Base-by-base conservation (phyloP, 2,888 invertebrate species). In the Scaeva pyrastri region DNA sequence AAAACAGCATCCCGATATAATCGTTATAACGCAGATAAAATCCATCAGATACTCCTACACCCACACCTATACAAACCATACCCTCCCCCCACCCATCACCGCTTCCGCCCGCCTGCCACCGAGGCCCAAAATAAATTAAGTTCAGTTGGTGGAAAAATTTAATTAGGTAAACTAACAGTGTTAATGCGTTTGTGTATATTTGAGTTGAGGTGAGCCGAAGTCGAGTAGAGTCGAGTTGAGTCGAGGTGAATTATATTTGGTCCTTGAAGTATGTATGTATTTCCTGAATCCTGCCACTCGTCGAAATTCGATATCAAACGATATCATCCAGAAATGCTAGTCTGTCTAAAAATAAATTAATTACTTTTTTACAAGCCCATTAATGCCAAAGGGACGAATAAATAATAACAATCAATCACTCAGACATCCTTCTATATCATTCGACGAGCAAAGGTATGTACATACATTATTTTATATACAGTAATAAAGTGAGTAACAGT, bases 321-420 rank as follows among this genome's bases (percentile, higher is more conserved):
- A 41, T 39, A 43, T 43, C 21, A 14, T 6, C 5, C 2, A 45
- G 14, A 5, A 62, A 21, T 36, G 23, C 43, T 43, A 62, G 43
- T 45, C 45, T 16, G 43, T 43, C 39, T 60, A 41, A 21, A 60
- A 45, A 45, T 26, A 45, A 23, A 64, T 45, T 45, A 60, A 60
- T 60, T 60, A 60, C 60, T 60, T 16, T 62, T 62, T 62, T 62
- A 43, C 41, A 45, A 23, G 14, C 26, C 62, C 41, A 45, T 64
- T 45, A 45, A 64, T 45, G 62, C 62, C 62, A 45, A 62, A 62
- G 23, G 62, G 62, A 62, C 43, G 62, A 43, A 62, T 62, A 62
- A 43, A 64, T 64, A 64, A 64, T 64, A 26, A 45, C 23, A 64
- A 64, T 64, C 62, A 64, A 64, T 64, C 62, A 64, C 62, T 45